Conservation (phyloP, 2,797 vertebrate genomes). For the Triplophysa bombifrons region DNA sequence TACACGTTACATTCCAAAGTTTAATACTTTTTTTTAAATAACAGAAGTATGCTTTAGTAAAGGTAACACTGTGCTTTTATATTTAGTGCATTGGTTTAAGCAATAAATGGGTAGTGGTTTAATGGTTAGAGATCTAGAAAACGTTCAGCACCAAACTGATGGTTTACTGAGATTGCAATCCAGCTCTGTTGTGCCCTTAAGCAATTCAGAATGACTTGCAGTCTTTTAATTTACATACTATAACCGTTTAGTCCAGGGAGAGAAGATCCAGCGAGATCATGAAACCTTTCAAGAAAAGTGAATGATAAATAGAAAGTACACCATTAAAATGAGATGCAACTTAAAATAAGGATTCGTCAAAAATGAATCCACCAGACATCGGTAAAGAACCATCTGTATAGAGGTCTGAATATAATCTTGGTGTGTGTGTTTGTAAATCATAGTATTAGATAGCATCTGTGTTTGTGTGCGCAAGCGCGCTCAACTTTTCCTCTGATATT, state of each 20-base stretch:
- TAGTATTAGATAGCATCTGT: constrained; percentile 22
- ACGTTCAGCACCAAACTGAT: constrained; percentile 4
- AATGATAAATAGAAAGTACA: neutral
- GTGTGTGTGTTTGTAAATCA: constrained; percentile 1
- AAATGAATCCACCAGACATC: neutral
- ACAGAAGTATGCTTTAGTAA: no score
- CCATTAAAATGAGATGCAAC: neutral
- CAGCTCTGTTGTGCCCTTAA: constrained; percentile 14
- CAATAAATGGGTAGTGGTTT: neutral
- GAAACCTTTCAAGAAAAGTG: neutral
- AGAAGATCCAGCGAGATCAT: neutral
- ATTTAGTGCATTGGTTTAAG: no score
- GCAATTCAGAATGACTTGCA: constrained; percentile 8
- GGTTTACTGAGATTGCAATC: constrained; percentile 8
- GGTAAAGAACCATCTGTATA: neutral
- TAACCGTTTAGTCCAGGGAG: constrained; percentile 23
- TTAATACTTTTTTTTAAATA: neutral
- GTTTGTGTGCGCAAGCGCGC: constrained; percentile 11
- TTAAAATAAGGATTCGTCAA: neutral
- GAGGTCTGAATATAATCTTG: constrained; percentile 7
- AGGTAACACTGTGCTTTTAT: no score
- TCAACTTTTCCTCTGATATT: constrained; percentile 49
- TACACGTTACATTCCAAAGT: neutral
- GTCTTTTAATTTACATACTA: neutral
- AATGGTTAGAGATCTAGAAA: neutral